These are phyloP conservation scores for Chiloscyllium punctatum DNA, from an alignment of 2,797 vertebrate genomes.

Conservation along the genomic window DNA sequence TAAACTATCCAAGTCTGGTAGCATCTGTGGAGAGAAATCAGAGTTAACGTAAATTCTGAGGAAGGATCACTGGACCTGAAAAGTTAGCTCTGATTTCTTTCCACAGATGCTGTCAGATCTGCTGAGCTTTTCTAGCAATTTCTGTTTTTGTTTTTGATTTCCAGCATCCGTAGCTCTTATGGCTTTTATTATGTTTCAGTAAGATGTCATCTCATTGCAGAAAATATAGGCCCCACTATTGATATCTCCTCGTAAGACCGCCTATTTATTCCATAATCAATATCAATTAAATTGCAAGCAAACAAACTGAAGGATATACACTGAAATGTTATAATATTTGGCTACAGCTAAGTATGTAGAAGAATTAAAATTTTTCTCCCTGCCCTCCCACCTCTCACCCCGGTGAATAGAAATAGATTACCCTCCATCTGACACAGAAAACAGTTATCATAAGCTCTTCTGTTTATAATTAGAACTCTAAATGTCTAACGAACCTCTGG, in stretches of 20 bases:
- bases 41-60: too few species aligned
- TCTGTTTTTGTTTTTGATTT: too few species aligned
- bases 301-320: neutral
- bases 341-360: neutral
- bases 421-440: neutral
- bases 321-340: neutral
- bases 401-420: neutral
- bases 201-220: neutral
- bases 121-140: too few species aligned
- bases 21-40: too few species aligned
- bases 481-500: neutral
- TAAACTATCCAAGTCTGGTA: neutral
- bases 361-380: neutral
- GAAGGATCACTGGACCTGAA: too few species aligned
- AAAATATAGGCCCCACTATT: neutral
- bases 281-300: neutral
- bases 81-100: too few species aligned
- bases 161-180: too few species aligned
- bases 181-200: neutral
- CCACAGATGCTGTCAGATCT: too few species aligned
- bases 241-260: neutral
- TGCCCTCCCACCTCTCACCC: neutral
- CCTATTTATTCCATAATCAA: neutral
- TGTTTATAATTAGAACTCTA: neutral
- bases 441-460: neutral